Conservation (phyloP, 2,888 invertebrate species). For the Thysanoteuthis rhombus region DNA sequence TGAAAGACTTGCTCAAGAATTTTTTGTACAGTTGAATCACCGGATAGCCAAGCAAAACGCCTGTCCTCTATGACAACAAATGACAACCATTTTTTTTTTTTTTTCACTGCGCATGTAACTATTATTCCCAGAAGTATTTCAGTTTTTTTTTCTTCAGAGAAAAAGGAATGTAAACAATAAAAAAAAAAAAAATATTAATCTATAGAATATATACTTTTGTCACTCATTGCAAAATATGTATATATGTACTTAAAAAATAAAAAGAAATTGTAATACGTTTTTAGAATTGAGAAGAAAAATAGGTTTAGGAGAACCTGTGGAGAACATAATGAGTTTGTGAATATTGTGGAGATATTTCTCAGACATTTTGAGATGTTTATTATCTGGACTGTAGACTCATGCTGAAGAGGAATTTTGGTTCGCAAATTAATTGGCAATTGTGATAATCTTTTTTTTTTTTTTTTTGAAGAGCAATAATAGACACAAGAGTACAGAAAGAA, state of each 20-base stretch:
- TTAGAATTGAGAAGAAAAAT: not conserved
- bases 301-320: not conserved
- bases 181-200: not conserved
- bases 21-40: not conserved
- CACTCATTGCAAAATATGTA: not conserved
- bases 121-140: not conserved
- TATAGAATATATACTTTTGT: conserved; percentile 12
- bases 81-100: not conserved
- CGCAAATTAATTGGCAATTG: too few relatives aligned
- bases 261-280: not conserved
- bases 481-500: too few relatives aligned
- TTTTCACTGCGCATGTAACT: not conserved
- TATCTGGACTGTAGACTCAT: too few relatives aligned
- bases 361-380: too few relatives aligned
- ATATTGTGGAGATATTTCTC: too few relatives aligned
- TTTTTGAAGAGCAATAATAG: too few relatives aligned
- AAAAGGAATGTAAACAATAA: not conserved
- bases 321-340: too few relatives aligned
- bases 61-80: not conserved
- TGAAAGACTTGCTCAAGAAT: not conserved
- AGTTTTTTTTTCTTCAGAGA: not conserved
- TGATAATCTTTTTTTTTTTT: too few relatives aligned
- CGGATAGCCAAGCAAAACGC: not conserved
- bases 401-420: too few relatives aligned
- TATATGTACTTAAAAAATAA: not conserved